Evolutionary conservation across 2,797 vertebrate species (phyloP), one percentile per base, ranked within the genome.

Genomic region (Ceryle rudis): DNA sequence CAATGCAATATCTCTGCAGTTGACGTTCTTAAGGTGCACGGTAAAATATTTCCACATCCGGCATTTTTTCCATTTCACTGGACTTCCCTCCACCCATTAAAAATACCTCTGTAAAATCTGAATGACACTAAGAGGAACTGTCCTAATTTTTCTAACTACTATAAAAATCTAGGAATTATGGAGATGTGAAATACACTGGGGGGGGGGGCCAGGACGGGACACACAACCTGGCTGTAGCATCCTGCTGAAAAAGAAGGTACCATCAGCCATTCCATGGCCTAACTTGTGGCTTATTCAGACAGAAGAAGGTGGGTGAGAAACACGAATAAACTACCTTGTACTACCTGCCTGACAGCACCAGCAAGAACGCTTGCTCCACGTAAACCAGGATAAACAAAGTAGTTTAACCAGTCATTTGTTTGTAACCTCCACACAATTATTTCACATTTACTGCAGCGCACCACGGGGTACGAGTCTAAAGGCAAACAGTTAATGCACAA

Each of bases 181-280:
- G 70, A 47, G 6, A 33, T 55, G 9, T 52, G 2, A 58, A 86
- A 78, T 2, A 49, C 0, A 5, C 8, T 9, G 4, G 11, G 23
- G 2, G 6, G 3, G 5, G 5, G 23, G 9, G 11, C 33, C 26
- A 44, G 19, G n/a, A n/a, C n/a, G n/a, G n/a, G n/a, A n/a, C n/a
- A n/a, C n/a, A 62, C 5, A 75, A 8, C 2, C 7, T 41, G 26
- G 5, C 2, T 60, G 28, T 16, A 37, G 1, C 0, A 1, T 20
- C 16, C 70, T 67, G 2, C 7, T 39, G 6, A 35, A 79, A 79
- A 72, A 77, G 0, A 31, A 81, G 26, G 15, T 5, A 83, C 86
- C 42, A 35, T 25, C 22, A 51, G 3, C 9, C 19, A 47, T 22
- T 37, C 8, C 2, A 0, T 11, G 16, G 14, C 21, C 42, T 25